Base-by-base conservation (phyloP, 2,113 vertebrate genomes). In the Hippoglossus stenolepis region DNA sequence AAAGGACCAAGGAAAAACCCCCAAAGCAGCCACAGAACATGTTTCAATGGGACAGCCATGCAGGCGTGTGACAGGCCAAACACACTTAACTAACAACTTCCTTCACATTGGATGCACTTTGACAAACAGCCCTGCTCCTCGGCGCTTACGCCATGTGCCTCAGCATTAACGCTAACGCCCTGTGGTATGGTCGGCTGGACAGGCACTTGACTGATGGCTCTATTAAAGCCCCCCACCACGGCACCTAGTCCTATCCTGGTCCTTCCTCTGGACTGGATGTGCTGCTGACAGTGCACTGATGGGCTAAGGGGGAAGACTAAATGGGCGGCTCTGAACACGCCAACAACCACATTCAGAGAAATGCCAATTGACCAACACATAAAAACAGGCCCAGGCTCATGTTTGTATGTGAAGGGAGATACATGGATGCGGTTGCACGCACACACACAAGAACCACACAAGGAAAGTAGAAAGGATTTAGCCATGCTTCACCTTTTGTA, bases 401-500 rank as follows among this genome's bases (percentile, higher is more conserved):
- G 40, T 65, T 21, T 83, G 73, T n/a, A 23, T 60, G 82, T 65
- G 51, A 63, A 72, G 70, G 77, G 61, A 72, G 69, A 76, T 58
- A 17, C 47, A 24, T 75, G 85, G 79, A 87, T 63, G 65, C 45
- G 73, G 74, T 56, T 79, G 80, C 69, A 62, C 63, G 61, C 73
- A 83, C 83, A 88, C 79, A 89, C 80, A 87, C 84, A 89, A 77
- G 70, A 86, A 21, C 62, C 21, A 65, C 77, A 88, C 57, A 87
- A 91, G 75, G 87, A 80, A 51, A 95, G 91, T 93, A 96, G 96
- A 97, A 97, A 96, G 94, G 96, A 97, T 94, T 96, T 96, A 97
- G 95, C 95, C 96, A 97, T 96, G 97, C 97, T 96, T 97, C 95
- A 96, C 95, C 96, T 97, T 97, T 97, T 97, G 95, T 96, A 94